These are phyloP conservation scores for Myrmecobius fasciatus DNA, from an alignment of 2,113 vertebrate species.

Conservation along the genomic window DNA sequence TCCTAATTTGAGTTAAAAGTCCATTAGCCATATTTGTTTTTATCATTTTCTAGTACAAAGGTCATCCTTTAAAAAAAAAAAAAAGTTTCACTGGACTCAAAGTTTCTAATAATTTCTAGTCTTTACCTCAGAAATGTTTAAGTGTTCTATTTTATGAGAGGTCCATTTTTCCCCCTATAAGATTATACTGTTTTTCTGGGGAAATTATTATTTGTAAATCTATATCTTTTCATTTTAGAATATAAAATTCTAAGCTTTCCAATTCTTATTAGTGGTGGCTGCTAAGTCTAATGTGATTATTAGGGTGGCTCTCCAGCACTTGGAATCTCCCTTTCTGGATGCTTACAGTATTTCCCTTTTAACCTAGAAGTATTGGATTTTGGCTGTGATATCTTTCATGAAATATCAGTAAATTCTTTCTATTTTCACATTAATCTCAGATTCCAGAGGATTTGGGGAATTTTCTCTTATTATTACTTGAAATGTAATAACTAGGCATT, in stretches of 20 bases:
- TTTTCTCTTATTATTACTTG: too few species aligned
- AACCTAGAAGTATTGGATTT: background rate
- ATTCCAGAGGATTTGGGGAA: too few species aligned
- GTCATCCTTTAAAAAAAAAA: background rate
- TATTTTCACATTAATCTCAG: background rate
- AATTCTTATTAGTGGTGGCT: background rate
- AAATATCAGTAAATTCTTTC: background rate
- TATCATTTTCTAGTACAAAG: background rate
- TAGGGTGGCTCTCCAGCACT: background rate
- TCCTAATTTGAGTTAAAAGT: background rate
- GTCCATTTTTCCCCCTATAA: background rate
- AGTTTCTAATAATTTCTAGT: background rate
- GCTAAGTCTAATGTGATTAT: background rate
- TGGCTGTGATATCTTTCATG: background rate
- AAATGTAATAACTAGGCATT: too few species aligned
- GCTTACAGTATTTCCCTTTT: background rate
- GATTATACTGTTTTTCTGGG: background rate
- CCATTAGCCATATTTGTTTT: background rate
- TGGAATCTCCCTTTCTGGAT: background rate
- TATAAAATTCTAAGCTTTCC: background rate
- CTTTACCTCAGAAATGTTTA: background rate
- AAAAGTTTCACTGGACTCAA: background rate
- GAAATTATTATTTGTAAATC: background rate
- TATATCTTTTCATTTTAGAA: background rate
- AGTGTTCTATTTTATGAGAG: background rate